Base-by-base conservation (phyloP, 2,797 vertebrate species). In the Takifugu rubripes region DNA sequence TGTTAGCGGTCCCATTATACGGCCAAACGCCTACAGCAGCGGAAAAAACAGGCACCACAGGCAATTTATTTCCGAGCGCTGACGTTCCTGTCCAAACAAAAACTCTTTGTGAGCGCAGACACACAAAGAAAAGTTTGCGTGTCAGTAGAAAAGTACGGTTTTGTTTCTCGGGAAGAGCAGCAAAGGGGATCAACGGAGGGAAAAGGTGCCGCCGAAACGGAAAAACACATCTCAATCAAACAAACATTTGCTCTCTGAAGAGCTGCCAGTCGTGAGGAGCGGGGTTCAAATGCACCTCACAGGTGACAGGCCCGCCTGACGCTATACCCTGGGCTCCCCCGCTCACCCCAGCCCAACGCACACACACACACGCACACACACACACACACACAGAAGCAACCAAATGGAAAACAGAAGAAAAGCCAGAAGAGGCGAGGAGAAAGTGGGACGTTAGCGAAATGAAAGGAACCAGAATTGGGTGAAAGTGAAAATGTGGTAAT, bases 51-150 rank as follows among this genome's bases (percentile, higher is more conserved):
- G 10, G 82, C 85, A 79, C 81, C 63, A 80, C 49, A 52, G 12
- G 83, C 86, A 79, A 84, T 87, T 89, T 88, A 86, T 83, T 80
- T 77, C 78, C 52, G 60, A 25, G 44, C 16, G 33, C 53, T 85
- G 86, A 83, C 82, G 68, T 80, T 78, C 75, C 82, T 78, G 74
- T 84, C 78, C 78, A 86, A 85, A 84, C 78, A 84, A 85, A 21
- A 82, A 85, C 70, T 78, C 70, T 86, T 74, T 79, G 69, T 63
- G 77, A 86, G 78, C 55, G 64, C 63, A 64, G 45, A 71, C 75
- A 84, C 84, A 90, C 77, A 91, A 89, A 87, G 78, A 83, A 91
- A 91, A 90, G 86, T 92, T 92, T 91, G 75, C 71, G 54, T 79
- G 87, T 89, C 83, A 82, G 82, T 72, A 78, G 77, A 85, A 88